These are phyloP conservation scores for Holacanthus passer DNA, from an alignment of 2,113 vertebrate genomes.

Conservation along the genomic window DNA sequence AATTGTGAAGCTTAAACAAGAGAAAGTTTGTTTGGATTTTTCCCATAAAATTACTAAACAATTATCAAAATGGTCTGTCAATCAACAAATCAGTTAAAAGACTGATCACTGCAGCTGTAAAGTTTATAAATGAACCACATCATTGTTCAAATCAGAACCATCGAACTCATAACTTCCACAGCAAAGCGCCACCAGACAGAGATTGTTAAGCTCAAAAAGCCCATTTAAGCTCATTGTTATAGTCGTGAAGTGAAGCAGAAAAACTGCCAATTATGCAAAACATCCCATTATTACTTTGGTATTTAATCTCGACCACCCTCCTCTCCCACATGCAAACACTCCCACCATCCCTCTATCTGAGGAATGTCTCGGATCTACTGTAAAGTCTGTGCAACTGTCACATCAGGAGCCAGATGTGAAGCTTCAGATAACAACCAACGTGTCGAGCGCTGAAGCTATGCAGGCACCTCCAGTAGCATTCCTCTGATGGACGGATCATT, in stretches of 20 bases:
- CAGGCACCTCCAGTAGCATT: conserved; percentile 16
- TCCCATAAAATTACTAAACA: neutral
- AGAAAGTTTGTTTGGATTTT: neutral
- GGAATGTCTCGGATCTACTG: conserved; percentile 53
- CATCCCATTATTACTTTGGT: neutral
- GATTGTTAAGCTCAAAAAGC: no score
- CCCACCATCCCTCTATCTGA: conserved; percentile 50
- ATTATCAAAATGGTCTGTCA: neutral
- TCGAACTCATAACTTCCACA: neutral
- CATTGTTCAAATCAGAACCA: neutral
- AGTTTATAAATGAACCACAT: neutral
- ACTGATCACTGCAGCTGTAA: neutral
- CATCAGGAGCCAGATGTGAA: conserved; percentile 70
- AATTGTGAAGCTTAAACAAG: neutral
- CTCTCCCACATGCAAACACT: conserved; percentile 26
- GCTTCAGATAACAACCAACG: conserved; percentile 47
- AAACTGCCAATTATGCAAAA: conserved; percentile 2
- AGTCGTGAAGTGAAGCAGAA: neutral
- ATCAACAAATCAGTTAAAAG: neutral
- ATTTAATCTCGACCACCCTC: conserved; percentile 24
- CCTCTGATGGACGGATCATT: conserved; percentile 3
- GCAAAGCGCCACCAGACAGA: neutral
- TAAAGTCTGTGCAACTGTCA: conserved; percentile 27
- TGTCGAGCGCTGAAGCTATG: neutral
- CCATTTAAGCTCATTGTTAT: neutral